Evolutionary conservation across 2,888 invertebrate species (phyloP).

Genomic region (Bellardia pandia): DNA sequence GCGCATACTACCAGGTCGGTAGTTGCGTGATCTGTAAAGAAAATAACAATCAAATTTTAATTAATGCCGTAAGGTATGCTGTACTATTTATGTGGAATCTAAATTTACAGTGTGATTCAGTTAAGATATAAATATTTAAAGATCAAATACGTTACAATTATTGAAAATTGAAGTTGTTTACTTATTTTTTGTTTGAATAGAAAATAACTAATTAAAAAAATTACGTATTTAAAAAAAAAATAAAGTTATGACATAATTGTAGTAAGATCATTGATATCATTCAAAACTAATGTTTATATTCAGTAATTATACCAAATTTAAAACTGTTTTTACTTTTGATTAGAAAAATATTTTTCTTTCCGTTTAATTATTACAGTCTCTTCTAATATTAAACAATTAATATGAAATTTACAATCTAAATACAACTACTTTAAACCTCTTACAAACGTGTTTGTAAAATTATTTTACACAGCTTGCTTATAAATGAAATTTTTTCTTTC

Average conservation of each 20-base stretch:
- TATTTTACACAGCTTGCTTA: conserved; percentile 13
- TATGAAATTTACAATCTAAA: background rate
- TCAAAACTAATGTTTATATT: no score
- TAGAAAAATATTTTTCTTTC: no score
- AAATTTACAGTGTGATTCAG: conserved; percentile 49
- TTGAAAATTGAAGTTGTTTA: no score
- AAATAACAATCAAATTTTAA: background rate
- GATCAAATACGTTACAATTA: background rate
- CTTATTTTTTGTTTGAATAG: no score
- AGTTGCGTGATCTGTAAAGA: conserved; percentile 88
- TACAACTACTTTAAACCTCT: conserved; percentile 10
- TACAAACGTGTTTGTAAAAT: conserved; percentile 12
- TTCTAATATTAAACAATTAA: background rate
- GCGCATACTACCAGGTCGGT: conserved; percentile 88
- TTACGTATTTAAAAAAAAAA: no score
- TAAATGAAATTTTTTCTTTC: conserved; percentile 36
- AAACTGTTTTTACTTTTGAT: no score
- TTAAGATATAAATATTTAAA: background rate
- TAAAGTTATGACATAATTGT: no score
- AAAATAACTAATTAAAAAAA: no score
- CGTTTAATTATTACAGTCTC: background rate
- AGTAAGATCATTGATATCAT: no score
- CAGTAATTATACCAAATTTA: no score
- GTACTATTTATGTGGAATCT: conserved; percentile 7
- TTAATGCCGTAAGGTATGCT: conserved; percentile 64